Percentiles rank a stretch among this genome's conserved stretches.
Evolutionary conservation across 1,140 invertebrate genomes (phyloP).

Genomic region (Gryllus bimaculatus): DNA sequence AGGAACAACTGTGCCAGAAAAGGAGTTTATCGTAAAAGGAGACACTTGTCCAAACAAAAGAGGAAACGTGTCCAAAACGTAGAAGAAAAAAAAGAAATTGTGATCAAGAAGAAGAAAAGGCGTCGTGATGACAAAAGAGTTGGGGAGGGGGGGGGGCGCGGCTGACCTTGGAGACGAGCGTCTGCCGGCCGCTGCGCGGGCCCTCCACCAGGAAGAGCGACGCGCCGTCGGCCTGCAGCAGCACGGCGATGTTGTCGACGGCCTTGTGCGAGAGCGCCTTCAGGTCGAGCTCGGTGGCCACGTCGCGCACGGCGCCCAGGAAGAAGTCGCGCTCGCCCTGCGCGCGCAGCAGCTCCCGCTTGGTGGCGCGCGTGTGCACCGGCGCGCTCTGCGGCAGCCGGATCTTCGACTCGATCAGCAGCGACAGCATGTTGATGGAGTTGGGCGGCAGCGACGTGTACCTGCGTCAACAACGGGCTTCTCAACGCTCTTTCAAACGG

Average conservation of each 20-base stretch:
- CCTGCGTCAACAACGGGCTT: constrained; percentile 24
- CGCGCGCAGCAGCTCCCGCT: constrained; percentile 34
- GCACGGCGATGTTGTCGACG: constrained; percentile 37
- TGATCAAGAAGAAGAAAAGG: no score
- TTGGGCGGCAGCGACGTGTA: constrained; percentile 40
- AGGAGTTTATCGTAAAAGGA: no score
- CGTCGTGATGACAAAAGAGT: no score
- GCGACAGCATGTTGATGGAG: constrained; percentile 39
- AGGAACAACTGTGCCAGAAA: no score
- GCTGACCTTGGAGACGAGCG: constrained; percentile 36
- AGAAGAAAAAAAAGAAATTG: no score
- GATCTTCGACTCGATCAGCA: constrained; percentile 41
- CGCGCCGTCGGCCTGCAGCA: constrained; percentile 38
- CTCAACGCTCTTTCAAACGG: no score
- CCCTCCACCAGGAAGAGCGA: constrained; percentile 40
- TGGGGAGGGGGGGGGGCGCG: neutral
- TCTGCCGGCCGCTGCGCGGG: constrained; percentile 32
- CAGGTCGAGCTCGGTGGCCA: constrained; percentile 39
- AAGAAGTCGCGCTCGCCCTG: constrained; percentile 37
- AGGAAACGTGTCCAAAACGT: no score
- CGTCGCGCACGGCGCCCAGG: constrained; percentile 38
- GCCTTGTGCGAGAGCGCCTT: constrained; percentile 38
- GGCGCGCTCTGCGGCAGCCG: constrained; percentile 34
- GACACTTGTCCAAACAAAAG: no score
- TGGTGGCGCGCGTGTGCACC: constrained; percentile 33